These are phyloP conservation scores for Sphaerophoria rueppellii DNA, from an alignment of 2,888 invertebrate species.

Conservation along the genomic window DNA sequence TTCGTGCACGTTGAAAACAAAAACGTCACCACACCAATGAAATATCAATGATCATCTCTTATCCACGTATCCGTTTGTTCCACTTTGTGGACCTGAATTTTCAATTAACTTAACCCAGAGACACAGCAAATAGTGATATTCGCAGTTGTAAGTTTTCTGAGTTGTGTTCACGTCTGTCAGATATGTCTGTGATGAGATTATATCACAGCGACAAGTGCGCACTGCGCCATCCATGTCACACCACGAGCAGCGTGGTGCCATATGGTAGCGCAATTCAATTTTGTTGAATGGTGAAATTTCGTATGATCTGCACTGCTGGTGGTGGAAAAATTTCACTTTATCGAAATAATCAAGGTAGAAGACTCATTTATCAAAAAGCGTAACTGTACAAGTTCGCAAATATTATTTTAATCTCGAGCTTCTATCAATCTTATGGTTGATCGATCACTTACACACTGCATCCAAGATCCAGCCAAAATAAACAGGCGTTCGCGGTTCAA, in stretches of 20 bases:
- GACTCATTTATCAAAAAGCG: background rate
- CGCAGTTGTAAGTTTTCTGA: constrained; percentile 32
- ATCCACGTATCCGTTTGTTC: constrained; percentile 69
- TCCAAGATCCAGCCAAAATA: constrained; percentile 31
- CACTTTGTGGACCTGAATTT: constrained; percentile 72
- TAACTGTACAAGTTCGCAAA: constrained; percentile 9
- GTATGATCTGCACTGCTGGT: background rate
- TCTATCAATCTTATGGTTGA: constrained; percentile 65
- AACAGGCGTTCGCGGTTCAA: constrained; percentile 35
- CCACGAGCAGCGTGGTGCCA: constrained; percentile 42
- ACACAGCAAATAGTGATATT: constrained; percentile 61
- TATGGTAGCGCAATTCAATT: constrained; percentile 58
- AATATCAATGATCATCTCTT: constrained; percentile 68
- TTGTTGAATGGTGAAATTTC: constrained; percentile 66
- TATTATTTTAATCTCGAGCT: constrained; percentile 26
- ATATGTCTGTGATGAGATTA: constrained; percentile 66
- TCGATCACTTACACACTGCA: constrained; percentile 51
- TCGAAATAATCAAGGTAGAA: constrained; percentile 33
- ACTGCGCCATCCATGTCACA: no score
- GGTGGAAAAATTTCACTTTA: constrained; percentile 50
- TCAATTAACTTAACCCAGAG: constrained; percentile 66
- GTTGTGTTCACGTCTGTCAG: constrained; percentile 53
- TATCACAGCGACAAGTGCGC: constrained; percentile 55
- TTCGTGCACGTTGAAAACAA: constrained; percentile 21
- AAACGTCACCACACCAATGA: constrained; percentile 63